phyloP scores from a whole-genome alignment of 2,113 vertebrate genomes.

The Perca schrenkii region DNA sequence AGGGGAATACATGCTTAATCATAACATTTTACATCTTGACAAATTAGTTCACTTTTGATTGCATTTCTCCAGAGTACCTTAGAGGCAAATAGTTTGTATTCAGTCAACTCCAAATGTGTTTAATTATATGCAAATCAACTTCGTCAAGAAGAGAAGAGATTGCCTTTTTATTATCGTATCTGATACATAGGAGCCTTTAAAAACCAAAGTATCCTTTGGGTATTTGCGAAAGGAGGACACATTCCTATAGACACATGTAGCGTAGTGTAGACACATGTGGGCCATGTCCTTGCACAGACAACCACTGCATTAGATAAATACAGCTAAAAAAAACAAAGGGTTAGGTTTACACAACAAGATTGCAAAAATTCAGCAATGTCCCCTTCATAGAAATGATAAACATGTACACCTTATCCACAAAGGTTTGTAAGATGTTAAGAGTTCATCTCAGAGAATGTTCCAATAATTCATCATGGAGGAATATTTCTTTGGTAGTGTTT shows the following conservation, averaged over 20 bases:
- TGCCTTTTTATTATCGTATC: conserved; percentile 7
- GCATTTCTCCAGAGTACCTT: conserved; percentile 72
- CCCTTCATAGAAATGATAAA: background rate
- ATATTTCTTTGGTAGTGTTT: background rate
- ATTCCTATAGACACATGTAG: background rate
- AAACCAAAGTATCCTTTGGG: background rate
- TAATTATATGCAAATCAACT: conserved; percentile 67
- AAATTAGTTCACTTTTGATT: conserved; percentile 83
- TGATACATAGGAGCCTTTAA: conserved; percentile 2
- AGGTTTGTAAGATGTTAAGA: background rate
- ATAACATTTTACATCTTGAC: conserved; percentile 64
- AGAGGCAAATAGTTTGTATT: conserved; percentile 77
- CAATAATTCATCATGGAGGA: background rate
- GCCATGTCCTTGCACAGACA: background rate
- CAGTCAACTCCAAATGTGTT: conserved; percentile 57
- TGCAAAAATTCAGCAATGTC: background rate
- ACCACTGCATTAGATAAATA: background rate
- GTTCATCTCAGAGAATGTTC: background rate
- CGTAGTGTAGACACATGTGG: conserved; percentile 5
- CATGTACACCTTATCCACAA: background rate
- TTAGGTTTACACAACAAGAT: background rate
- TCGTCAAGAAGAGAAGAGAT: conserved; percentile 23
- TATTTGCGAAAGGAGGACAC: background rate
- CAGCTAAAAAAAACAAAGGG: background rate
- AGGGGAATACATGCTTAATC: conserved; percentile 71